Conservation (phyloP, 64 coral and sea anemone species). For the Montipora capricornis region DNA sequence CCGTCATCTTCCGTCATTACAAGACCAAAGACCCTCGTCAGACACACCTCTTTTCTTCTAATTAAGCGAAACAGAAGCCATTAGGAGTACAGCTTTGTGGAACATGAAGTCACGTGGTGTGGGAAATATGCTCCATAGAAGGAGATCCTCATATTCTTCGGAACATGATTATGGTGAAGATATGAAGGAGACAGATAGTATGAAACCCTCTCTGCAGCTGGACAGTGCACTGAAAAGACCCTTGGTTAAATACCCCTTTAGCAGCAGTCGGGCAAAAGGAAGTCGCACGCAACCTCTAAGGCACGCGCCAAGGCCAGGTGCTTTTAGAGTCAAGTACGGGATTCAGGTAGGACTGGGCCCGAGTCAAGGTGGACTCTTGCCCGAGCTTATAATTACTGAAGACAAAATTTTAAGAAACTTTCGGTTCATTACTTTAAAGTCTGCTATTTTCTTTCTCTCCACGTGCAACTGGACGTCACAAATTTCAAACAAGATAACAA, state of each 20-base stretch:
- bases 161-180: not conserved
- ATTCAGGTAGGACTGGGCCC: not conserved
- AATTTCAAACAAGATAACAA: too few species aligned
- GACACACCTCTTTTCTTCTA: too few species aligned
- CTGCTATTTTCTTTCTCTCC: too few species aligned
- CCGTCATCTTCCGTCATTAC: too few species aligned
- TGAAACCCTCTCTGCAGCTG: not conserved
- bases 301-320: not conserved
- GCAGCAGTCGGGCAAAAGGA: not conserved
- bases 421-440: too few species aligned
- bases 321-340: slow-evolving; percentile 6
- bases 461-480: too few species aligned
- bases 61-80: too few species aligned
- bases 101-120: not conserved
- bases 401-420: too few species aligned
- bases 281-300: not conserved
- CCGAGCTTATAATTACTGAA: too few species aligned
- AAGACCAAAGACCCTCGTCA: too few species aligned
- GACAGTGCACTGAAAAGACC: not conserved
- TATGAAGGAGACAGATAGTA: not conserved
- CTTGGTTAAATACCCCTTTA: not conserved
- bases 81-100: too few species aligned
- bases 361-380: not conserved
- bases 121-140: not conserved
- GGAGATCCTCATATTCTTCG: not conserved